phyloP scores from a whole-genome alignment of 2,797 vertebrate species.

The Nothura maculosa region DNA sequence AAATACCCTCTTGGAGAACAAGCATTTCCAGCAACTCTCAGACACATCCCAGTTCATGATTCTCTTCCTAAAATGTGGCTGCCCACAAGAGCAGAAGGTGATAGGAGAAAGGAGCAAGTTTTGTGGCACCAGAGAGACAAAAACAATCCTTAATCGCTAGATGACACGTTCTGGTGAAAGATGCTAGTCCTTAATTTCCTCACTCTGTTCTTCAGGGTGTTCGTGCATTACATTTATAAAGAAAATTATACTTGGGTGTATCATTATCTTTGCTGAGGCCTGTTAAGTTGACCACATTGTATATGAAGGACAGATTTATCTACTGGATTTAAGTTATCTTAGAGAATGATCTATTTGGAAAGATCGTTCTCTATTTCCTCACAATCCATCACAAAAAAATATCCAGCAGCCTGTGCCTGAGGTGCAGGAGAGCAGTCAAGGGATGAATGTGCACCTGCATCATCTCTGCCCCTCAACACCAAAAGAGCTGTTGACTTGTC shows the following conservation, averaged over 20 bases:
- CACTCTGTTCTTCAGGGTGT: neutral
- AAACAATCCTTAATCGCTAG: neutral
- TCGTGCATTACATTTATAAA: neutral
- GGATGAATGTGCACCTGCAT: neutral
- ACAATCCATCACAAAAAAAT: neutral
- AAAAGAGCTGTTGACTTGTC: neutral
- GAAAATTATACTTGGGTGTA: neutral
- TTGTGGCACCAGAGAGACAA: neutral
- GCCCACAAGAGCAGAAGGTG: neutral
- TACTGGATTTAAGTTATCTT: neutral
- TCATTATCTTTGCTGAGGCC: neutral
- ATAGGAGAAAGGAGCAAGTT: neutral
- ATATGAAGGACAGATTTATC: neutral
- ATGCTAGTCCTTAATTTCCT: neutral
- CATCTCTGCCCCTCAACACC: neutral
- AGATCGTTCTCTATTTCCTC: neutral
- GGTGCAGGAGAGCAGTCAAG: neutral
- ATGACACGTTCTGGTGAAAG: neutral
- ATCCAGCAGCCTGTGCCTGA: neutral
- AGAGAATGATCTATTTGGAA: neutral
- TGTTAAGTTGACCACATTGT: neutral
- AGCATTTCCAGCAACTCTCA: neutral
- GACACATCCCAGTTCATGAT: neutral
- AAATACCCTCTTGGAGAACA: neutral
- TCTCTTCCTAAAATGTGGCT: neutral